Evolutionary conservation across 1,140 invertebrate species (phyloP).

Genomic region (Pseudomyrmex sp.): DNA sequence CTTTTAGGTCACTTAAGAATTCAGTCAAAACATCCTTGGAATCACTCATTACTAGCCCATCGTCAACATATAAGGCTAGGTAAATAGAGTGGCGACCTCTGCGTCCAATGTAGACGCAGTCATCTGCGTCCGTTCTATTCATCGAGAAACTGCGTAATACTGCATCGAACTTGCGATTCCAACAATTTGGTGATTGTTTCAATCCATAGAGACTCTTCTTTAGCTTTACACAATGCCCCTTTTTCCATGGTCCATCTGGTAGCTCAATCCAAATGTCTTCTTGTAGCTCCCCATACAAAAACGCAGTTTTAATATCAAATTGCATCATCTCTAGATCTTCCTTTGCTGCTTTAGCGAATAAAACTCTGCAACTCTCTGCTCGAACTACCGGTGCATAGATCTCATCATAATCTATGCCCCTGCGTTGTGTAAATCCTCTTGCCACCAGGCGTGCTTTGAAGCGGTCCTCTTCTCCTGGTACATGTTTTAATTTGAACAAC

Average conservation of each 20-base stretch:
- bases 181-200: constrained; percentile 72
- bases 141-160: constrained; percentile 70
- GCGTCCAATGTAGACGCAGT: constrained; percentile 75
- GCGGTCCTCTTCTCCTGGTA: not conserved
- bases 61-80: constrained; percentile 26
- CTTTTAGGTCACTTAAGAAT: constrained; percentile 65
- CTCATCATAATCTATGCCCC: constrained; percentile 20
- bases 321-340: not conserved
- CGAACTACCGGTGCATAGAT: constrained; percentile 26
- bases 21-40: constrained; percentile 70
- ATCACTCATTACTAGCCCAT: constrained; percentile 66
- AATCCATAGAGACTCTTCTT: constrained; percentile 78
- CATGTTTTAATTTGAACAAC: constrained; percentile 16
- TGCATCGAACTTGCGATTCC: constrained; percentile 65
- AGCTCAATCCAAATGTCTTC: constrained; percentile 23
- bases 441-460: constrained; percentile 32
- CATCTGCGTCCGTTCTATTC: constrained; percentile 65
- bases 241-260: constrained; percentile 6
- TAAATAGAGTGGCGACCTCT: constrained; percentile 19
- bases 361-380: constrained; percentile 2
- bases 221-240: constrained; percentile 68
- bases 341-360: not conserved
- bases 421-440: constrained; percentile 16
- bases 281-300: not conserved
- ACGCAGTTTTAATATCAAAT: not conserved